phyloP scores from a whole-genome alignment of 2,888 invertebrate genomes.

The Clunio marinus region DNA sequence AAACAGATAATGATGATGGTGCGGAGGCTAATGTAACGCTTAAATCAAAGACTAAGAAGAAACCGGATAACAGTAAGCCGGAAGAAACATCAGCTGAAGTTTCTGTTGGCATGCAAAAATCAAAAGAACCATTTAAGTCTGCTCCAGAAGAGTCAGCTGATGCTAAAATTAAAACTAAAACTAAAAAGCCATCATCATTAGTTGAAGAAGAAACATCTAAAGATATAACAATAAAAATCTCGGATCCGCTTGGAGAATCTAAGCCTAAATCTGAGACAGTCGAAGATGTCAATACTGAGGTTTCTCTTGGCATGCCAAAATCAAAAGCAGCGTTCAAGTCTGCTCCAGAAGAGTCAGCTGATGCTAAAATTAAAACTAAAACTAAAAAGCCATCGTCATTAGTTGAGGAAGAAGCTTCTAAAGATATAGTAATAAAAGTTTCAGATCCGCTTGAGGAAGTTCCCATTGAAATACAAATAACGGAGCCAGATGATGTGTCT shows the following conservation, averaged over 20 bases:
- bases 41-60: neutral
- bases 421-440: neutral
- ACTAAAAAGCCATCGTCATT: neutral
- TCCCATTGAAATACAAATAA: slow-evolving; percentile 22
- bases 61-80: neutral
- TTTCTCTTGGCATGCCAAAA: neutral
- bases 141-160: slow-evolving; percentile 6
- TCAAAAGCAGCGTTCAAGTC: neutral
- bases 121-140: slow-evolving; percentile 29
- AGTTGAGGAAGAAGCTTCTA: neutral
- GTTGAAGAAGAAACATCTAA: slow-evolving; percentile 9
- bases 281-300: too few relatives aligned
- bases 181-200: neutral
- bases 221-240: neutral
- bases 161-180: neutral
- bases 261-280: too few relatives aligned
- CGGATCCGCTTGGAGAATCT: too few relatives aligned
- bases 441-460: neutral
- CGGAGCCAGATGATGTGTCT: neutral
- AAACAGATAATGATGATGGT: neutral
- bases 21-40: too few relatives aligned
- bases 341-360: neutral
- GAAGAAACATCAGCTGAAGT: neutral
- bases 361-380: slow-evolving; percentile 3
- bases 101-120: neutral